Evolutionary conservation across 2,888 invertebrate genomes (phyloP), one percentile per base, ranked within the genome.

Genomic region (Metellina segmentata): DNA sequence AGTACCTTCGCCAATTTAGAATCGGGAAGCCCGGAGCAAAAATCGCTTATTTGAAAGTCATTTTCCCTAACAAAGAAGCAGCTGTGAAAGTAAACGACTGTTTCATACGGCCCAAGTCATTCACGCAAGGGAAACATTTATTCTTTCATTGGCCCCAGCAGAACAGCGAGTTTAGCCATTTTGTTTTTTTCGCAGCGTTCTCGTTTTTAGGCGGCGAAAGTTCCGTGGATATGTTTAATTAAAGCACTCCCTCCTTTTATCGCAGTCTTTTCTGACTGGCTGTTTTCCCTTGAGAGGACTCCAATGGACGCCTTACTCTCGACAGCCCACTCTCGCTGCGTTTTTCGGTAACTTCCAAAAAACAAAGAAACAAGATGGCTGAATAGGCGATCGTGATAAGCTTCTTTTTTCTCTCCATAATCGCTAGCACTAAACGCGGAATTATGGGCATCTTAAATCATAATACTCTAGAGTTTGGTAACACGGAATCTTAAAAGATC

Each of bases 191-290:
- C 13, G 13, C 16, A 16, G 13, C 19, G 61, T 5, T 20, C 75
- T n/a, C 85, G 13, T 70, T n/a, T 74, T 85, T 61, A 51, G 51
- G 13, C 20, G 48, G 74, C 20, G 52, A 34, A 74, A 48, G 74
- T 85, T 72, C 61, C 52, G 79, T 71, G 86, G 71, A 79, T 79
- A 79, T 87, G 86, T 87, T 87, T 87, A 87, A 87, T 87, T 87
- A 87, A 87, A 87, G 79, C 69, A 52, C 71, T 61, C 61, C 51
- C 72, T 51, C 53, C 52, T 53, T 79, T 79, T 79, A 79, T 87
- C 52, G 79, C 52, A 70, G 20, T 74, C 74, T 85, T 71, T 85
- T 74, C 53, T 78, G n/a, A 16, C 51, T 70, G 20, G 71, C 19
- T 74, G 75, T 77, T 70, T 79, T 51, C 34, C 78, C 79, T 71